Base-by-base conservation (phyloP, 2,113 vertebrate genomes). In the Elephas maximus region DNA sequence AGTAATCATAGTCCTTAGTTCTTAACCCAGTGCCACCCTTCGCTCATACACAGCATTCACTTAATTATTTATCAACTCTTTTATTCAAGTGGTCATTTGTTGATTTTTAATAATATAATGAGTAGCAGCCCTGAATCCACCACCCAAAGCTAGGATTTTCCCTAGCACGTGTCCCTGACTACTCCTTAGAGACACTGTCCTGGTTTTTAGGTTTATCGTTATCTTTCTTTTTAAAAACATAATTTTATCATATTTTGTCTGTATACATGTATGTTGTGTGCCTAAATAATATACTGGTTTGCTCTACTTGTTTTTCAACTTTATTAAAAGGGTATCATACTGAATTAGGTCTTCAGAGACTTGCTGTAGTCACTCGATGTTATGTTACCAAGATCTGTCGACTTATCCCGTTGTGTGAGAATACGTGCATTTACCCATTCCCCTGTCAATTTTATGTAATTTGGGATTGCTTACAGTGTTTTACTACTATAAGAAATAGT, bases 91-190 rank as follows among this genome's bases (percentile, higher is more conserved):
- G 4, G 14, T 71, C 62, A 71, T 53, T 60, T 57, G n/a, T 45
- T 87, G 15, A 69, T 45, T 87, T 79, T 95, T 11, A 97, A 96
- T 95, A 96, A 98, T 96, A 92, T 17, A 69, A 37, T 24, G 12
- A 82, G 5, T 65, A 77, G 41, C 65, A 77, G 41, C 65, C 17
- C 44, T 76, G 26, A 91, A n/a, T 82, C 28, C 18, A 83, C 37
- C 14, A 73, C 1, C 26, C 67, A 74, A n/a, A n/a, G 62, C 30
- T 28, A 62, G 6, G 14, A 65, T 62, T 80, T 33, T 37, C 11
- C 2, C 9, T 53, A 14, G 28, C 33, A 57, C 28, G 12, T 71
- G 5, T 81, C 30, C 30, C 23, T 63, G 7, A 12, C 48, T 87
- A 69, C 17, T 6, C 18, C 18, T 78, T 77, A 51, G 5, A 24